Evolutionary conservation across 2,113 vertebrate genomes (phyloP).

Genomic region (Hippocampus comes): DNA sequence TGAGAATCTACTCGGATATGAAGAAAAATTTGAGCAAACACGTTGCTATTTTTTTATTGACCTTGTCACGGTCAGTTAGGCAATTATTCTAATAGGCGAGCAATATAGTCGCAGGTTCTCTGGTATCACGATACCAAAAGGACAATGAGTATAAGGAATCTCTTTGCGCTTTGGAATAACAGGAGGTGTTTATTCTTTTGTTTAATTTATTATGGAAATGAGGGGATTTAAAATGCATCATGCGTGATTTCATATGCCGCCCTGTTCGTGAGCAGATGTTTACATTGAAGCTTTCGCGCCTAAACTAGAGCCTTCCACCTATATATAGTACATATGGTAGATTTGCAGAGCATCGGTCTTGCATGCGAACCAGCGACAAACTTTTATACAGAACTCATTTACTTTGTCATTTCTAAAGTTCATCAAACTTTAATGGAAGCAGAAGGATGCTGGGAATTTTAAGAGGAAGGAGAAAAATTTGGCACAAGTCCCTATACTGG

Average conservation of each 20-base stretch:
- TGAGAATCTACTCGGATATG: too few relatives aligned
- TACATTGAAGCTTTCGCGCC: neutral
- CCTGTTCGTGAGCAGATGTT: slow-evolving; percentile 49
- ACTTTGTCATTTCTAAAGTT: neutral
- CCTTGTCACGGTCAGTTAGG: neutral
- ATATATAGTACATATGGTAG: neutral
- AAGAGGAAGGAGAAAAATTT: too few relatives aligned
- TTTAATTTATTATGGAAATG: slow-evolving; percentile 64
- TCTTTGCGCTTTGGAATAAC: slow-evolving; percentile 8
- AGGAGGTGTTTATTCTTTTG: slow-evolving; percentile 32
- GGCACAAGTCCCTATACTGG: neutral
- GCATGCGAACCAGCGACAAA: neutral
- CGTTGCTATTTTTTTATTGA: neutral
- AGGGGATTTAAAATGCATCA: slow-evolving; percentile 57
- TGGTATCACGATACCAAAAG: neutral
- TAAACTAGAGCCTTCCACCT: neutral
- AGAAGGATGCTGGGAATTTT: too few relatives aligned
- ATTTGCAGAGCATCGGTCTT: neutral
- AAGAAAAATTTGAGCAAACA: too few relatives aligned
- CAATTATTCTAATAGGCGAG: too few relatives aligned
- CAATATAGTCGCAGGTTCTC: neutral
- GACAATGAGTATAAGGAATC: neutral
- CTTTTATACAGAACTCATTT: neutral
- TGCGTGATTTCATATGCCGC: slow-evolving; percentile 40
- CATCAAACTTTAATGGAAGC: neutral